These are phyloP conservation scores for Saxidomus purpurata DNA, from an alignment of 1,140 invertebrate genomes.

Conservation along the genomic window DNA sequence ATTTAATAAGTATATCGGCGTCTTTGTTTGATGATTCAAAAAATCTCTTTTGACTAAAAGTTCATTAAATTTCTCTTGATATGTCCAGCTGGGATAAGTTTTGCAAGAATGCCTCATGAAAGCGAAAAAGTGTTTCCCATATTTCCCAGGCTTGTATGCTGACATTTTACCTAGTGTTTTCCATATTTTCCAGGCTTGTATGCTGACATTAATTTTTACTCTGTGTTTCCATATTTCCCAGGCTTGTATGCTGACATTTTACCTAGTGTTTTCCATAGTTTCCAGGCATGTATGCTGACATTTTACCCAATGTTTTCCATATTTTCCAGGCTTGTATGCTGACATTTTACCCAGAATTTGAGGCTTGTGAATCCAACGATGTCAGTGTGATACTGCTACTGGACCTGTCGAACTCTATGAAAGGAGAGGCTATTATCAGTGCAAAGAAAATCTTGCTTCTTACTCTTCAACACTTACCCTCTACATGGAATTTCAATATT, in stretches of 20 bases:
- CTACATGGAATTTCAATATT: slow-evolving; percentile 80
- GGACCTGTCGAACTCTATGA: slow-evolving; percentile 85
- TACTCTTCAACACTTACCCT: slow-evolving; percentile 72
- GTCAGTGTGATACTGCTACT: slow-evolving; percentile 81
- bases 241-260: too few relatives aligned
- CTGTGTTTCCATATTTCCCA: too few relatives aligned
- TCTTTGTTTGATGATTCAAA: background rate
- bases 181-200: too few relatives aligned
- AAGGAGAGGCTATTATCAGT: slow-evolving; percentile 73
- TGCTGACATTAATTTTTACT: too few relatives aligned
- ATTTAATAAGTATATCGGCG: background rate
- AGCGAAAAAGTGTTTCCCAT: too few relatives aligned
- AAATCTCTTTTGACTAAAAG: too few relatives aligned
- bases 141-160: slow-evolving; percentile 85
- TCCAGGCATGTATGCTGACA: slow-evolving; percentile 86
- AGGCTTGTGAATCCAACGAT: slow-evolving; percentile 74
- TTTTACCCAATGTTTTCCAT: slow-evolving; percentile 86
- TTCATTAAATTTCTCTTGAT: too few relatives aligned
- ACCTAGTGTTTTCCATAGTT: too few relatives aligned
- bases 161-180: slow-evolving; percentile 86
- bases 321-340: slow-evolving; percentile 85
- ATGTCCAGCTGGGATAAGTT: too few relatives aligned
- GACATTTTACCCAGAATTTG: slow-evolving; percentile 86
- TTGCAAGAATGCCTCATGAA: too few relatives aligned
- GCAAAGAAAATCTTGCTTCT: slow-evolving; percentile 82